Conservation (phyloP, 2,113 vertebrate genomes). For the Microcebus ravelobensis region DNA sequence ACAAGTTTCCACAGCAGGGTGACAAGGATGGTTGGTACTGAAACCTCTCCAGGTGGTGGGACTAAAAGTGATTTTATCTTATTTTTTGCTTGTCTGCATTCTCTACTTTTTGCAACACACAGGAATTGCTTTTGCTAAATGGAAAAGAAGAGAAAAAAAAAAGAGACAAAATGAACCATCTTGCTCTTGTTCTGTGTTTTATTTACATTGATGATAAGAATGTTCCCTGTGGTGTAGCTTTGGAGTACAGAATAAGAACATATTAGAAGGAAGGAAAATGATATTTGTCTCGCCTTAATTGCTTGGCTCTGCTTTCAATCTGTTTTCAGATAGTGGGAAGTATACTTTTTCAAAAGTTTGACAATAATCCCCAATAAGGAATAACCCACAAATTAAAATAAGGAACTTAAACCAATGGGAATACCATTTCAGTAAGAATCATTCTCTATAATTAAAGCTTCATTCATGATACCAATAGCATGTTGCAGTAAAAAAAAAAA, state of each 20-base stretch:
- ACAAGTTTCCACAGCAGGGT: not conserved
- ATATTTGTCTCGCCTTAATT: not conserved
- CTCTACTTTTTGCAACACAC: not conserved
- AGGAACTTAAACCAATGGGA: not conserved
- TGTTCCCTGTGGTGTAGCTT: not conserved
- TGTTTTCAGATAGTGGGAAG: not conserved
- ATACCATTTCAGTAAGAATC: not conserved
- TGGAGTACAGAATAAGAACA: not conserved
- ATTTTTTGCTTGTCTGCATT: constrained; percentile 2
- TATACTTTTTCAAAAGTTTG: not conserved
- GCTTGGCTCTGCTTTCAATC: not conserved
- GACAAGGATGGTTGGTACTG: not conserved
- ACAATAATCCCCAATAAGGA: not conserved
- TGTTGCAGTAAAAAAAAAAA: constrained; percentile 44
- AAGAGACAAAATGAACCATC: not conserved
- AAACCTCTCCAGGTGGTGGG: not conserved
- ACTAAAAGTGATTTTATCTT: not conserved
- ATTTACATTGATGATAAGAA: not conserved
- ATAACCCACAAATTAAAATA: constrained; percentile 12
- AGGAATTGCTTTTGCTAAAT: not conserved
- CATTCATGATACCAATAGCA: not conserved
- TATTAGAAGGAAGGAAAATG: not conserved
- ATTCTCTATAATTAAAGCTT: constrained; percentile 37
- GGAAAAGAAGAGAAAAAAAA: not conserved
- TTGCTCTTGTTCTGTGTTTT: not conserved